A percentile compares a stretch with the other conserved stretches of the same genome.
Evolutionary conservation across 2,888 invertebrate genomes (phyloP).

Genomic region (Tortrix viridana): DNA sequence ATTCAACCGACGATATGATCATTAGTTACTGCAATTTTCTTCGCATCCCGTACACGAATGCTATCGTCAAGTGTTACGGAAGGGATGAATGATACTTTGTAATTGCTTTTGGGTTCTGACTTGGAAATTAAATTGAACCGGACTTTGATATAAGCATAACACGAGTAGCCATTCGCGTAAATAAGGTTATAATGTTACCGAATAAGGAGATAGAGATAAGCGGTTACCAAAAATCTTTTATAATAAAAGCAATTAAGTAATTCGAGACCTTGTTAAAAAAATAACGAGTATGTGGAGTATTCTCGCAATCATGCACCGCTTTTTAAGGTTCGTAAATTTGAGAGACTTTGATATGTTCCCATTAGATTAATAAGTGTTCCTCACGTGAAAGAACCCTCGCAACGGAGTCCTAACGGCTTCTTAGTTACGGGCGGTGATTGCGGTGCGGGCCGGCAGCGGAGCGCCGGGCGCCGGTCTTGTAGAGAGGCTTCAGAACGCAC

Average conservation of each 20-base stretch:
- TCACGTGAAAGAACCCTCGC: constrained; percentile 8
- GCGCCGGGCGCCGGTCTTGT: constrained; percentile 45
- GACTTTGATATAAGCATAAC: constrained; percentile 54
- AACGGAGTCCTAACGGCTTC: constrained; percentile 22
- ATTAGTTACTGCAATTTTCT: constrained; percentile 82
- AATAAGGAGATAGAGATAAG: not conserved
- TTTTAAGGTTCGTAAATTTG: not conserved
- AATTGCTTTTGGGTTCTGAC: constrained; percentile 68
- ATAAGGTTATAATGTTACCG: not conserved
- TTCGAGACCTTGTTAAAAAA: not conserved
- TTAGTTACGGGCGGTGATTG: constrained; percentile 39
- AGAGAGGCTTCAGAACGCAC: constrained; percentile 72
- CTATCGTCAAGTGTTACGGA: constrained; percentile 62
- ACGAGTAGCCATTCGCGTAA: constrained; percentile 51
- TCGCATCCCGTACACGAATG: constrained; percentile 72
- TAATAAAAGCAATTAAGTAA: not conserved
- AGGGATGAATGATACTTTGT: constrained; percentile 71
- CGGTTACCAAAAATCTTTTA: not conserved
- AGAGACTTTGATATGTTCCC: constrained; percentile 51
- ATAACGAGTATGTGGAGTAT: too few species aligned
- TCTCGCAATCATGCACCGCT: too few species aligned
- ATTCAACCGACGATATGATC: constrained; percentile 79
- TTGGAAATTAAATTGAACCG: constrained; percentile 60
- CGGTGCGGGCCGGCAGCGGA: constrained; percentile 23
- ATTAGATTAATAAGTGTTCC: constrained; percentile 46